Evolutionary conservation across 2,888 invertebrate species (phyloP), one percentile per base, ranked within the genome.

Genomic region (Erebia aethiops): DNA sequence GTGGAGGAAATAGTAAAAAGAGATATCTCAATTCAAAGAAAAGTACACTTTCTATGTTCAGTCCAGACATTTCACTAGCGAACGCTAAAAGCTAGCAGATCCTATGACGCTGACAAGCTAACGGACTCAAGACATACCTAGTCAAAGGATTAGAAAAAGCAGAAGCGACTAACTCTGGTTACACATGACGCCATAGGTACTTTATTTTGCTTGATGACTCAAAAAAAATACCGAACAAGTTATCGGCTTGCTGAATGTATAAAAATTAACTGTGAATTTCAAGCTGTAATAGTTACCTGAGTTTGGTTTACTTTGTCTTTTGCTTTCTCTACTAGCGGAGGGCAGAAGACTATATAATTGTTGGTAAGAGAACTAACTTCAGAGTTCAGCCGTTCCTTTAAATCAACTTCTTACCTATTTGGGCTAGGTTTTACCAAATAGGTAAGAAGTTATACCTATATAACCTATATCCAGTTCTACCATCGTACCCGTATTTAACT

Each of bases 81-180:
- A 63, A 21, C 49, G 26, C 63, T 56, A 62, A 57, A 63, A 66
- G 21, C 52, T 60, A 10, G 54, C 49, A 52, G 67, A 68, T 46
- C 60, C 35, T 61, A 16, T 63, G 46, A 43, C 46, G 49, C 52
- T 35, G 60, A 67, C 67, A 67, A 76, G 77, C 72, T 87, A 88
- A 87, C 87, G 87, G 87, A 75, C 70, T 74, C 46, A 41, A 69
- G 54, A 49, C 52, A 74, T 79, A 49, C 52, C 73, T 79, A 82
- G 84, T 87, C 87, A 87, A 87, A 87, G 86, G 85, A 74, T 79
- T 75, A 78, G 82, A 88, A 88, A 89, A 90, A 88, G 84, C 84
- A 78, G 86, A 80, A 77, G 75, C 71, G 75, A 74, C 78, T 77
- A 75, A 62, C 68, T 69, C 72, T 56, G 61, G 35, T 52, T 57